Base-by-base conservation (phyloP, 1,140 invertebrate species). In the Nebria ingens region DNA sequence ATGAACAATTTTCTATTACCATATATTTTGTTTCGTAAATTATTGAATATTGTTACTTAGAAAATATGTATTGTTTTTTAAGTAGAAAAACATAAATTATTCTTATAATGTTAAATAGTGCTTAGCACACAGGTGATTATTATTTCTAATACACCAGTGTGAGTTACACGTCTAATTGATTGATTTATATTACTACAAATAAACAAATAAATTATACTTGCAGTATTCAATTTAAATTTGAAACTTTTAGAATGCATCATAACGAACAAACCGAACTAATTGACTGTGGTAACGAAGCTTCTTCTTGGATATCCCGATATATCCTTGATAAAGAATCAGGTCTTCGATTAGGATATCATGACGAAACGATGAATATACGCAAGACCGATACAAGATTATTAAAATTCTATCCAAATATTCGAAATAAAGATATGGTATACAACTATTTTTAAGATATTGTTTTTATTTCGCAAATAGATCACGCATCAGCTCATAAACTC, bases 241-340 rank as follows among this genome's bases (percentile, higher is more conserved):
- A n/a, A n/a, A n/a, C n/a, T 45, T 45, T 9, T 4, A 58, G 57
- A 6, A 4, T 58, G 3, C 54, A 54, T 3, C 6, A 19, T 52
- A 54, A 52, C 4, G 68, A 72, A 57, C 54, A 70, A 0, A 66
- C 82, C 2, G 63, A 73, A 17, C 74, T 71, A 0, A 73, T 78
- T 40, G 82, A 84, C 56, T 83, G 81, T 54, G 81, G 82, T 15
- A 76, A 79, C 50, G 80, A 80, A 56, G 72, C 72, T 19, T 79
- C 81, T 2, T 67, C 67, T 11, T 84, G 81, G 81, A 65, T 83
- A 53, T 83, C 81, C 0, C 68, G 76, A 45, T 80, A 73, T 57
- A 69, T 84, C 53, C 61, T 80, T 2, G 71, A 74, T 52, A 71
- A 79, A 54, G 75, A 80, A 21, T 61, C 59, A 2, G 81, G 79